Evolutionary conservation across 2,888 invertebrate species (phyloP).

Genomic region (Spisula subtruncata): DNA sequence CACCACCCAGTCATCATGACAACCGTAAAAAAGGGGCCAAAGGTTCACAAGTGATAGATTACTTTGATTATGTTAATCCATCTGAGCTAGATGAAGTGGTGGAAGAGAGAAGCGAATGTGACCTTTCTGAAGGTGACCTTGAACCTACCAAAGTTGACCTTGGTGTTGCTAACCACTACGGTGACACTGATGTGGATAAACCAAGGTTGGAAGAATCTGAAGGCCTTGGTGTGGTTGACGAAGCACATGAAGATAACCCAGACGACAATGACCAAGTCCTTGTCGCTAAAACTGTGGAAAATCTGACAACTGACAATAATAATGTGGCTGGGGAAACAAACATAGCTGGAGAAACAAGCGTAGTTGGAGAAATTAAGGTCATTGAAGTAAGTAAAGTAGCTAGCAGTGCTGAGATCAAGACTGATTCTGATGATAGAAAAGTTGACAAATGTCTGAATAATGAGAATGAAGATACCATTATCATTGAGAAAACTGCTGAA

Average conservation of each 20-base stretch:
- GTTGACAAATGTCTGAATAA: background rate
- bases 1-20: conserved; percentile 30
- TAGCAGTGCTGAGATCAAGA: too few species aligned
- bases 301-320: background rate
- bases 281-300: background rate
- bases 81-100: conserved; percentile 48
- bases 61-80: conserved; percentile 69
- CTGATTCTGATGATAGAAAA: background rate
- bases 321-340: background rate
- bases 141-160: background rate
- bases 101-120: background rate
- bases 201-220: background rate
- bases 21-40: conserved; percentile 25
- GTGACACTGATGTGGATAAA: conserved; percentile 1
- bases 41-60: conserved; percentile 58
- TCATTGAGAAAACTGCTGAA: conserved; percentile 29
- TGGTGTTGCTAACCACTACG: background rate
- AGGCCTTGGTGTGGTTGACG: background rate
- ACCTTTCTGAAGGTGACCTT: background rate
- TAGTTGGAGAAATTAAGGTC: too few species aligned
- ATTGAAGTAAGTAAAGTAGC: too few species aligned
- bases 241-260: background rate
- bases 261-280: background rate
- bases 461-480: background rate
- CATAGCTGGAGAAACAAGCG: background rate